Conservation (phyloP, 2,797 vertebrate genomes). For the Sebastes miniatus region DNA sequence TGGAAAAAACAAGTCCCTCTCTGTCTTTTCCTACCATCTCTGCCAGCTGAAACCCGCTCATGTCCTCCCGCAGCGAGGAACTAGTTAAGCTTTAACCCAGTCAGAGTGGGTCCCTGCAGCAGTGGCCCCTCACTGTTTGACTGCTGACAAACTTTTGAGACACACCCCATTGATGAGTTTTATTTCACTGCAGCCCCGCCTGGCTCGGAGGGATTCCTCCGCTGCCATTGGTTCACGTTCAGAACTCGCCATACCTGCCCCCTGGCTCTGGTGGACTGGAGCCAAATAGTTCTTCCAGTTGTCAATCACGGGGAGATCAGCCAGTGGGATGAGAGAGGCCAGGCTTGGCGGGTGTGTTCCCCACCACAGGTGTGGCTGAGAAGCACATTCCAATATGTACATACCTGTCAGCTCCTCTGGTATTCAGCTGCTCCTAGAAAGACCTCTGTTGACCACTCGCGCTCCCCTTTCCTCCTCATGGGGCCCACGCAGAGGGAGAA, state of each 20-base stretch:
- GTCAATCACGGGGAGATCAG: conserved; percentile 69
- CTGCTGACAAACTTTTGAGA: conserved; percentile 77
- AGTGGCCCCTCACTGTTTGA: conserved; percentile 61
- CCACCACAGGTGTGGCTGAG: conserved; percentile 78
- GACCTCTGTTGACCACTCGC: conserved; percentile 56
- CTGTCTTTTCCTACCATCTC: conserved; percentile 23
- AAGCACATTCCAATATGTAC: conserved; percentile 79
- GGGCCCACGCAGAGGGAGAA: conserved; percentile 47
- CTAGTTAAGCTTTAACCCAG: conserved; percentile 44
- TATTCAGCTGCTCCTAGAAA: conserved; percentile 71
- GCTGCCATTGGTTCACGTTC: conserved; percentile 71
- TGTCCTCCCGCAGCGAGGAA: conserved; percentile 29
- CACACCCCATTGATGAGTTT: conserved; percentile 85
- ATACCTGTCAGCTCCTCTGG: conserved; percentile 79
- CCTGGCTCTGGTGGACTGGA: conserved; percentile 47
- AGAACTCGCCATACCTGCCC: conserved; percentile 72
- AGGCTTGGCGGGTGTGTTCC: conserved; percentile 66
- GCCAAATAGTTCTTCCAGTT: conserved; percentile 67
- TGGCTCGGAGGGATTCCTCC: conserved; percentile 55
- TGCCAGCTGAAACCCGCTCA: conserved; percentile 10
- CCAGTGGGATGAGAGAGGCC: conserved; percentile 74
- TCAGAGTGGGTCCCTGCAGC: conserved; percentile 33
- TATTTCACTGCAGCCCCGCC: conserved; percentile 81
- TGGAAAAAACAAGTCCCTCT: background rate
- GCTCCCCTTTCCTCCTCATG: conserved; percentile 42